A percentile compares a stretch with the other conserved stretches of the same genome.
Evolutionary conservation across 2,888 invertebrate genomes (phyloP).

Genomic region (Lymantria dispar): DNA sequence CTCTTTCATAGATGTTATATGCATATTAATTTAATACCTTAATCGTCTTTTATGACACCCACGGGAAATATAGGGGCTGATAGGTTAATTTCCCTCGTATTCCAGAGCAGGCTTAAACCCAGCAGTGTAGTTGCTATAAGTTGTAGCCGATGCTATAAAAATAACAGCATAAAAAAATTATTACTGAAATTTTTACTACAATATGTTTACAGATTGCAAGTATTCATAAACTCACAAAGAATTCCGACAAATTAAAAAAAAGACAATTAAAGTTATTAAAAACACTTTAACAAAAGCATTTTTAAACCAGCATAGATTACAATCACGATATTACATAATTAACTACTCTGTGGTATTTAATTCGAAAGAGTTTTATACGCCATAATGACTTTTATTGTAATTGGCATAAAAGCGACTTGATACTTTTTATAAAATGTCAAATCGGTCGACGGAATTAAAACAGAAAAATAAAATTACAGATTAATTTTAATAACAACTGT

Average conservation of each 20-base stretch:
- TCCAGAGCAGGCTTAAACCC: no score
- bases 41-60: no score
- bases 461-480: not conserved
- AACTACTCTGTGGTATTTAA: not conserved
- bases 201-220: not conserved
- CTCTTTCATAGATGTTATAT: no score
- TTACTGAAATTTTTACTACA: no score
- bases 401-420: not conserved
- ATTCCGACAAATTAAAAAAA: slow-evolving; percentile 1
- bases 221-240: not conserved
- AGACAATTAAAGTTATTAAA: slow-evolving; percentile 1
- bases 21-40: no score
- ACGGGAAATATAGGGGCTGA: no score
- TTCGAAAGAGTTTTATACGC: not conserved
- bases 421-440: not conserved
- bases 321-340: slow-evolving; percentile 5
- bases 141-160: no score
- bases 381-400: not conserved
- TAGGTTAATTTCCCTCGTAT: no score
- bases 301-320: not conserved
- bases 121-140: no score
- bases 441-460: not conserved
- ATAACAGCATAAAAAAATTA: no score
- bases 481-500: slow-evolving; percentile 3
- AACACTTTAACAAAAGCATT: slow-evolving; percentile 3